A percentile compares a stretch with the other conserved stretches of the same genome.
These are phyloP conservation scores for Anoplolepis gracilipes DNA, from an alignment of 1,140 invertebrate genomes.

Conservation along the genomic window DNA sequence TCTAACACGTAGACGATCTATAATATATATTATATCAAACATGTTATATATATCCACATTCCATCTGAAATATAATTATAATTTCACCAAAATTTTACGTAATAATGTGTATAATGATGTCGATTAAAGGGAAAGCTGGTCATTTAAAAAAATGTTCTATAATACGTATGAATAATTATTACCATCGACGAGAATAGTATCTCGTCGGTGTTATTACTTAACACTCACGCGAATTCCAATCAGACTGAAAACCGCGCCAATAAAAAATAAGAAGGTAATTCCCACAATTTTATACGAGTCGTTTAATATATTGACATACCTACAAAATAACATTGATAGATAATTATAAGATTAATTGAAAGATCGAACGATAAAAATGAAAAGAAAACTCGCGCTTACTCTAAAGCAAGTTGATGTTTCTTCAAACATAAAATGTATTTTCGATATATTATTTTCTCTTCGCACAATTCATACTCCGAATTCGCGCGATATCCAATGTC, in stretches of 20 bases:
- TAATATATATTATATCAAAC: slow-evolving; percentile 21
- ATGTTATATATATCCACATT: neutral
- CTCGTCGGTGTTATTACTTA: too few species aligned
- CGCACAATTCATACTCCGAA: neutral
- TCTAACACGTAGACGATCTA: slow-evolving; percentile 45
- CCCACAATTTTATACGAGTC: slow-evolving; percentile 6
- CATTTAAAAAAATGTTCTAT: neutral
- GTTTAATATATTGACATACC: slow-evolving; percentile 17
- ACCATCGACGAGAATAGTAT: too few species aligned
- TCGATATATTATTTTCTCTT: slow-evolving; percentile 31
- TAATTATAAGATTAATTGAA: neutral
- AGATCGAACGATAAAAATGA: too few species aligned
- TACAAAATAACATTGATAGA: too few species aligned
- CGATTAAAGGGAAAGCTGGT: neutral
- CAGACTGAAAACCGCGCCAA: neutral
- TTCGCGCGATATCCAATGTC: neutral
- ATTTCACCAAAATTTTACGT: slow-evolving; percentile 5
- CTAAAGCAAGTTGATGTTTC: slow-evolving; percentile 47
- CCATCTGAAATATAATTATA: slow-evolving; percentile 25
- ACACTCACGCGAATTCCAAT: slow-evolving; percentile 44
- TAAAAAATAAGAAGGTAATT: neutral
- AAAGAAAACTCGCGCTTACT: neutral
- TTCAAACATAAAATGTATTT: slow-evolving; percentile 32
- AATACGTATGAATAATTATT: neutral
- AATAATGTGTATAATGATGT: neutral